Base-by-base conservation (phyloP, 2,113 vertebrate species). In the Collichthys lucidus region DNA sequence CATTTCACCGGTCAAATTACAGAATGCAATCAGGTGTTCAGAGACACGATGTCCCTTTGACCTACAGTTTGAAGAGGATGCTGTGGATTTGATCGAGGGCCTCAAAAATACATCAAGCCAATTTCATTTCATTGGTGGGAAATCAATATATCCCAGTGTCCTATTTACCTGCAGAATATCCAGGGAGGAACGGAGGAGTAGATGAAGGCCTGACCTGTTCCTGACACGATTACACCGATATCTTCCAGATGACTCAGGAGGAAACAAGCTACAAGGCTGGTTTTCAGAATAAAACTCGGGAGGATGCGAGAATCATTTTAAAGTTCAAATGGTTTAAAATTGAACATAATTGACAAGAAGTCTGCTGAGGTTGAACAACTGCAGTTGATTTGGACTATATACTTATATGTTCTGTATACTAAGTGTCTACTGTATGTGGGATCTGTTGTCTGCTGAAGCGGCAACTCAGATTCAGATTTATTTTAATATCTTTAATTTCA, bases 81-180 rank as follows among this genome's bases (percentile, higher is more conserved):
- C 69, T 7, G 11, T 40, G 31, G 47, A 67, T 81, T 59, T 81
- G 83, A 80, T 56, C 11, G 44, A 75, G 73, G 22, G 2, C 47
- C 52, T 82, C 64, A 74, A 76, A 86, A 86, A 26, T 79, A 65
- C 65, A 74, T 79, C 20, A 64, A 75, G 77, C 56, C 84, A 88
- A 85, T 92, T 84, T 82, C 24, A 82, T 91, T 84, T 86, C 71
- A 74, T 59, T 82, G 74, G 63, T 69, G 35, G 56, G 77, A 91
- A 91, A 89, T 92, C 87, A 89, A 90, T 90, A 87, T 40, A 46
- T 60, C 53, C 35, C 19, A 44, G 59, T 72, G 55, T 83, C 81
- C 85, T 84, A 68, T 83, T 88, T 83, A 85, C 65, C 76, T 82
- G 74, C 52, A 74, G 66, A 85, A 78, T 82, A 72, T 80, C 67